Conservation (phyloP, 2,888 invertebrate species). For the Taphrorychus bicolor region DNA sequence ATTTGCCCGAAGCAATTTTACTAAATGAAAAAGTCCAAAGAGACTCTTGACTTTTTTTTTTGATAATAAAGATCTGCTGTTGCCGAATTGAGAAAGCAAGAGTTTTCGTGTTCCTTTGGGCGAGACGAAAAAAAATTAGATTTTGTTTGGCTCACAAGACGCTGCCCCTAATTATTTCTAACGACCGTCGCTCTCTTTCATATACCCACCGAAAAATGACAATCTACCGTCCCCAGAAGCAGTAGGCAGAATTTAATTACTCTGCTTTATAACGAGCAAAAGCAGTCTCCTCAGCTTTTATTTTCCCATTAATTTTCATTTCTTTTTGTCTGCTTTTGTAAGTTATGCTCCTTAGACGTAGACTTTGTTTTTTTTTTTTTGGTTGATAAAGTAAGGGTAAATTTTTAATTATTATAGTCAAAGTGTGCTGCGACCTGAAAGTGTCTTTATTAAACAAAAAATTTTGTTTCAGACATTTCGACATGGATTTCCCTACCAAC, state of each 20-base stretch:
- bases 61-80: too few species aligned
- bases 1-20: too few species aligned
- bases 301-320: background rate
- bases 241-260: background rate
- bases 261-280: background rate
- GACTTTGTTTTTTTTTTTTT: background rate
- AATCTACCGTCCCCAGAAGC: background rate
- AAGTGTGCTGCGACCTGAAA: too few species aligned
- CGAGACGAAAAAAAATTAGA: background rate
- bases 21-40: too few species aligned
- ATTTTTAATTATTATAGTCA: too few species aligned
- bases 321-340: background rate
- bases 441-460: too few species aligned
- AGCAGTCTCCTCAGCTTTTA: background rate
- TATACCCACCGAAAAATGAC: background rate
- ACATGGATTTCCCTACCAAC: slow-evolving; percentile 98
- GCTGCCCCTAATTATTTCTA: background rate
- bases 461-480: slow-evolving; percentile 81
- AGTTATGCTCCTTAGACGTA: too few species aligned
- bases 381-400: background rate
- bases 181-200: background rate
- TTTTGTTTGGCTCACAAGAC: background rate
- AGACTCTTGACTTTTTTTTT: too few species aligned
- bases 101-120: background rate
- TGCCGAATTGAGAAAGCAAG: too few species aligned